These are phyloP conservation scores for Drosophila mimetica DNA, from an alignment of 2,888 invertebrate genomes.

Conservation along the genomic window DNA sequence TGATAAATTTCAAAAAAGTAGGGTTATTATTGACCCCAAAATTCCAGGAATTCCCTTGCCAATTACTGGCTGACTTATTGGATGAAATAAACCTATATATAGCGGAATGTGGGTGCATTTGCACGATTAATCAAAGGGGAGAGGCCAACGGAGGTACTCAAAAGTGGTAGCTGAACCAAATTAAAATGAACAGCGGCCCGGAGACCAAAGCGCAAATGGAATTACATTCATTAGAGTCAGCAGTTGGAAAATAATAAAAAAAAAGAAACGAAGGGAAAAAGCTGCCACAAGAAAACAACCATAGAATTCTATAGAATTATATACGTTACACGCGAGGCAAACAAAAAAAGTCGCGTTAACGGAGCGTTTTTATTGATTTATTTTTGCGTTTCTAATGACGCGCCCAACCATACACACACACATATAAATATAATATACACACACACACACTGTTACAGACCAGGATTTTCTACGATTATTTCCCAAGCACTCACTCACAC, in stretches of 20 bases:
- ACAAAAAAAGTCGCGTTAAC: conserved; percentile 57
- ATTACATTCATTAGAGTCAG: conserved; percentile 38
- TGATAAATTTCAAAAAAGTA: too few species aligned
- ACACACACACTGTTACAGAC: conserved; percentile 19
- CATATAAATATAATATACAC: conserved; percentile 5
- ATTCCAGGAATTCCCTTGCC: too few species aligned
- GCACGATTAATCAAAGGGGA: conserved; percentile 15
- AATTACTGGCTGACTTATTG: background rate
- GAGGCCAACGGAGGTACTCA: background rate
- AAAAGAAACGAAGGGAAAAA: conserved; percentile 9
- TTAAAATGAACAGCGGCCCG: background rate
- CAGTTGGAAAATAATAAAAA: conserved; percentile 50
- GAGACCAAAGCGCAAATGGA: conserved; percentile 21
- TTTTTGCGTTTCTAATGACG: conserved; percentile 75
- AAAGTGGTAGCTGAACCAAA: background rate
- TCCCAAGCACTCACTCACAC: too few species aligned
- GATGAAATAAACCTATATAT: background rate
- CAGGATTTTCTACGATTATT: conserved; percentile 61
- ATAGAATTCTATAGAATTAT: conserved; percentile 38
- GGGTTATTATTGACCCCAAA: too few species aligned
- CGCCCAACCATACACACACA: conserved; percentile 44
- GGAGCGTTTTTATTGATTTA: conserved; percentile 74
- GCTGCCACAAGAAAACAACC: conserved; percentile 49
- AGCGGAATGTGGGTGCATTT: background rate
- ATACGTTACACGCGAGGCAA: conserved; percentile 52